These are phyloP conservation scores for Phoxinus phoxinus DNA, from an alignment of 2,113 vertebrate species.

Conservation along the genomic window DNA sequence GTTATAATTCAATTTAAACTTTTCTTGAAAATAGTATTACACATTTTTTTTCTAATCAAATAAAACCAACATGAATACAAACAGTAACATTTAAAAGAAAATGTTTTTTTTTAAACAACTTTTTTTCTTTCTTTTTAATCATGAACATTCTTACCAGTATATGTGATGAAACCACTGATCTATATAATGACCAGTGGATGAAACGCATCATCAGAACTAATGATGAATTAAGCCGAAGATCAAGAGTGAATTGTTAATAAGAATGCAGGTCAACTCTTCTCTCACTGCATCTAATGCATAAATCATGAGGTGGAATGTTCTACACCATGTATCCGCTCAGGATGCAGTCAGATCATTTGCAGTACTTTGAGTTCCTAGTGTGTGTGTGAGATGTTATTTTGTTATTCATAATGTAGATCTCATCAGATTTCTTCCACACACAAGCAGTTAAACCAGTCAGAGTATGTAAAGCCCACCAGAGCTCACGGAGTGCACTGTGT, in stretches of 20 bases:
- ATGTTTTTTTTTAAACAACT: too few species aligned
- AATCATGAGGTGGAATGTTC: conserved; percentile 22
- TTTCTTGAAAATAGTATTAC: too few species aligned
- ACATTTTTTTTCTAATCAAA: too few species aligned
- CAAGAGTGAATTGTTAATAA: background rate
- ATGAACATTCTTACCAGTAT: background rate
- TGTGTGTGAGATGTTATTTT: conserved; percentile 8
- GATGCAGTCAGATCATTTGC: conserved; percentile 17
- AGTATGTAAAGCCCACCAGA: conserved; percentile 13
- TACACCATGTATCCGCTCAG: conserved; percentile 4
- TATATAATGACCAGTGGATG: too few species aligned
- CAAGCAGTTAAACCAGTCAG: background rate
- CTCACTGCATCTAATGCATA: conserved; percentile 1
- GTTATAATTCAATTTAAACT: too few species aligned
- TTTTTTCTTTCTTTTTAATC: background rate
- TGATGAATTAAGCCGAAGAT: background rate
- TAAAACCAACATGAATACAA: too few species aligned
- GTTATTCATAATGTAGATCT: conserved; percentile 3
- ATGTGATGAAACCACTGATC: background rate
- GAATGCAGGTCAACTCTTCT: conserved; percentile 3
- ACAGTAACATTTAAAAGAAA: too few species aligned
- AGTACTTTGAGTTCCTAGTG: background rate
- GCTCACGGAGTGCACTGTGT: conserved; percentile 1
- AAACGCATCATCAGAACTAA: background rate
- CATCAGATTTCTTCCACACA: background rate